A percentile compares a stretch with the other conserved stretches of the same genome.
These are phyloP conservation scores for Erethizon dorsatum DNA, from an alignment of 2,797 vertebrate genomes.

Conservation along the genomic window DNA sequence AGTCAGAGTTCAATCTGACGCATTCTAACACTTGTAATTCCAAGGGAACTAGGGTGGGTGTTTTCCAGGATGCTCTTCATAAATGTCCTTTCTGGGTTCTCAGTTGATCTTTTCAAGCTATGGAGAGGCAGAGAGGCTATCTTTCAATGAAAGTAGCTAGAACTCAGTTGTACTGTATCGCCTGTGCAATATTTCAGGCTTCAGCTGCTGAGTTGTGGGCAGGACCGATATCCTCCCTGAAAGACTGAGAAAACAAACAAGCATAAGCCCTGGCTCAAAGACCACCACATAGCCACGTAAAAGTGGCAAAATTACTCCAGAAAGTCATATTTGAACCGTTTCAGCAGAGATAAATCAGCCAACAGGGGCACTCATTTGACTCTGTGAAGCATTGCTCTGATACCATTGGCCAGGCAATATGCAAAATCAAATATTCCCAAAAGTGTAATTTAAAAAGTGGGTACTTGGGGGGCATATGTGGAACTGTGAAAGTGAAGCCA, in stretches of 20 bases:
- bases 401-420: not conserved
- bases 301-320: not conserved
- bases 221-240: not conserved
- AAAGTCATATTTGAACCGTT: conserved; percentile 25
- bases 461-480: not conserved
- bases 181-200: not conserved
- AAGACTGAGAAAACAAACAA: conserved; percentile 59
- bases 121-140: not conserved
- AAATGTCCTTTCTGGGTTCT: conserved; percentile 43
- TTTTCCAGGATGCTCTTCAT: not conserved
- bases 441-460: not conserved
- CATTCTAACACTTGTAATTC: not conserved
- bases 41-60: not conserved
- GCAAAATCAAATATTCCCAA: conserved; percentile 37
- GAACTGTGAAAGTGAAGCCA: not conserved
- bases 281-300: not conserved
- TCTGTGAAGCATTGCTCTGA: not conserved
- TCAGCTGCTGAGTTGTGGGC: not conserved
- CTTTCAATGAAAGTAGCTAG: not conserved
- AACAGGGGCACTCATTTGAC: not conserved
- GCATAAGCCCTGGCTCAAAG: not conserved
- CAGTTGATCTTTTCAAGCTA: not conserved
- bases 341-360: not conserved
- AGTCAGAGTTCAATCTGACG: not conserved
- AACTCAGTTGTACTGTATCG: not conserved